phyloP scores from a whole-genome alignment of 2,797 vertebrate species.

The Micropoecilia bifurca region DNA sequence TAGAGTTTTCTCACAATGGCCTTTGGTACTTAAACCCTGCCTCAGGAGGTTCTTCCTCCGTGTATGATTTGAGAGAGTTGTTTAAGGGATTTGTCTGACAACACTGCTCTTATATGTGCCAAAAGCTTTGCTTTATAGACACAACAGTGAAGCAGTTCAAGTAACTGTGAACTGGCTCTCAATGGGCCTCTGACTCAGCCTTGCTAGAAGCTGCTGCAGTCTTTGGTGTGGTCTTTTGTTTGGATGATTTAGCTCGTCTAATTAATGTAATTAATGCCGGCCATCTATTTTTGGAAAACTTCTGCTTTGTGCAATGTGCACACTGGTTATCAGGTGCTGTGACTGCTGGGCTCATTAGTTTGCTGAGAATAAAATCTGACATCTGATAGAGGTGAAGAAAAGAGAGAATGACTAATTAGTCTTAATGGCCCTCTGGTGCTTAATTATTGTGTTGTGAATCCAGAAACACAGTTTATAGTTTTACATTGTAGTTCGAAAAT shows the following conservation, averaged over 20 bases:
- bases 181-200: conserved; percentile 52
- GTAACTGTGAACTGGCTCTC: conserved; percentile 48
- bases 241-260: conserved; percentile 59
- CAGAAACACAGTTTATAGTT: neutral
- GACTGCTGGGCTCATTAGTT: conserved; percentile 54
- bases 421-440: conserved; percentile 16
- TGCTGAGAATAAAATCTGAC: conserved; percentile 39
- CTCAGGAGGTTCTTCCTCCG: conserved; percentile 41
- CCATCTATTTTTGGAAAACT: conserved; percentile 59
- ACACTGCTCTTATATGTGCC: conserved; percentile 69
- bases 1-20: conserved; percentile 60
- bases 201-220: conserved; percentile 50
- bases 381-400: conserved; percentile 37
- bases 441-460: neutral
- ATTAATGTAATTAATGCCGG: conserved; percentile 63
- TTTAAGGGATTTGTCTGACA: conserved; percentile 71
- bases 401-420: conserved; percentile 17
- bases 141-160: conserved; percentile 38
- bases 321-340: conserved; percentile 39
- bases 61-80: conserved; percentile 37
- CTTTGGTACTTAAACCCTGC: conserved; percentile 37
- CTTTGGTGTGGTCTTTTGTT: conserved; percentile 51
- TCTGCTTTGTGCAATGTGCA: conserved; percentile 52
- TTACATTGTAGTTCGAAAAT: neutral
- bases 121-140: conserved; percentile 72